Evolutionary conservation across 2,113 vertebrate species (phyloP), one percentile per base, ranked within the genome.

Genomic region (Solea solea): DNA sequence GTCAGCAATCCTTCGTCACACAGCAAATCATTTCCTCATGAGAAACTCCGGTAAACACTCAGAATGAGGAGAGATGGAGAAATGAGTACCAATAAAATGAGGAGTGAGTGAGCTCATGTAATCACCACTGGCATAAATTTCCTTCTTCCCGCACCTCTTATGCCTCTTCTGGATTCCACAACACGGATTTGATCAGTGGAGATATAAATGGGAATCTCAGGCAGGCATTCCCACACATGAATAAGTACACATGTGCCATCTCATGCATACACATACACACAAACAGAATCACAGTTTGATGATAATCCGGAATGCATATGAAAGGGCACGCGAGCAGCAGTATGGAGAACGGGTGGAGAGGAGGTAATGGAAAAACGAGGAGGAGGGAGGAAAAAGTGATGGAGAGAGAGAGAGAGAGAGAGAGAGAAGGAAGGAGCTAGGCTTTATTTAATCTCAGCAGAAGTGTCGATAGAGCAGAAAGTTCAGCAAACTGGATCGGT

Each of bases 401-500:
- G 72, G 51, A 53, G 74, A 83, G 72, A 48, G 57, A 85, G 72
- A 58, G 67, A 21, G 61, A 86, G 58, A 79, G 81, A 34, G 34
- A 34, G 5, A 34, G 5, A 6, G 34, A 34, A 34, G 34, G 74
- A 79, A 86, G 80, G 76, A 85, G 85, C 78, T 46, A 0, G 72
- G 86, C 84, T 92, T 91, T 89, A 89, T 90, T 90, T 92, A 89
- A 90, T 92, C 90, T 91, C 72, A 74, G 83, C 82, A 87, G 81
- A 90, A 90, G 90, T 90, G 88, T 90, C 82, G 79, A 90, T 89
- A 86, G 88, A 90, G 91, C 87, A 88, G 87, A 91, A 91, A 91
- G 91, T 91, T 92, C 87, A 89, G 88, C 86, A 92, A 88, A 75
- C 89, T 86, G 91, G 87, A 91, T 91, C 88, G 84, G 72, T 86